Evolutionary conservation across 1,140 invertebrate species (phyloP).

Genomic region (Trichogramma pretiosum): DNA sequence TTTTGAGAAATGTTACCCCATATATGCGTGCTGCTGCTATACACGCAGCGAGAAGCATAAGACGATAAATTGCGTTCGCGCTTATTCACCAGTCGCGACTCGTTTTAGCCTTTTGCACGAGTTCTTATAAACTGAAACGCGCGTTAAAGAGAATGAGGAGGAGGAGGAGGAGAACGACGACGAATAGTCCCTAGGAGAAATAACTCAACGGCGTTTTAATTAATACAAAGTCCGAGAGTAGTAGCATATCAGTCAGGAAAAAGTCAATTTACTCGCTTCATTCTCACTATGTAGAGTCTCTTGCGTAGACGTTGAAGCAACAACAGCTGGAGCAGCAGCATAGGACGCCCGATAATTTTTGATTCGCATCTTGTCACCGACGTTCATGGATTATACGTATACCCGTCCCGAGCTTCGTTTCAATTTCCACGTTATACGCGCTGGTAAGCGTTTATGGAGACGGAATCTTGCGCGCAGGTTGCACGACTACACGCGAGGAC

Average conservation of each 20-base stretch:
- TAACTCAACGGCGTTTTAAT: constrained; percentile 17
- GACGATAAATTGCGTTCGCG: constrained; percentile 16
- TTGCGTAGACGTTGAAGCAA: neutral
- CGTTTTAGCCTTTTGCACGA: constrained; percentile 3
- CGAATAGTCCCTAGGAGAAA: constrained; percentile 17
- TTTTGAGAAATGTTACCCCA: no score
- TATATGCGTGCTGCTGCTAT: no score
- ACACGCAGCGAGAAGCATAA: neutral
- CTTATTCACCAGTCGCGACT: constrained; percentile 13
- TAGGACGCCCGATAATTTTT: no score
- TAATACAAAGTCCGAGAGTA: constrained; percentile 11
- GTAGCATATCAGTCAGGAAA: constrained; percentile 3
- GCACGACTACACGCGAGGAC: no score
- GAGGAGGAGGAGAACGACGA: no score
- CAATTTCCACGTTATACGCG: no score
- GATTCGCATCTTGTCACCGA: no score
- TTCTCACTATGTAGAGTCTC: neutral
- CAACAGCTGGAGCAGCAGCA: neutral
- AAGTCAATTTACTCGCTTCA: neutral
- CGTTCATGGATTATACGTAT: no score
- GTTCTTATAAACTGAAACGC: constrained; percentile 17
- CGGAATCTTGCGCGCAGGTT: no score
- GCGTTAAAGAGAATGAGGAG: no score
- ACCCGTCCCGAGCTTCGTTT: no score
- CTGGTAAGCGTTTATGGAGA: no score